Base-by-base conservation (phyloP, 2,888 invertebrate species). In the Alviniconcha strummeri region DNA sequence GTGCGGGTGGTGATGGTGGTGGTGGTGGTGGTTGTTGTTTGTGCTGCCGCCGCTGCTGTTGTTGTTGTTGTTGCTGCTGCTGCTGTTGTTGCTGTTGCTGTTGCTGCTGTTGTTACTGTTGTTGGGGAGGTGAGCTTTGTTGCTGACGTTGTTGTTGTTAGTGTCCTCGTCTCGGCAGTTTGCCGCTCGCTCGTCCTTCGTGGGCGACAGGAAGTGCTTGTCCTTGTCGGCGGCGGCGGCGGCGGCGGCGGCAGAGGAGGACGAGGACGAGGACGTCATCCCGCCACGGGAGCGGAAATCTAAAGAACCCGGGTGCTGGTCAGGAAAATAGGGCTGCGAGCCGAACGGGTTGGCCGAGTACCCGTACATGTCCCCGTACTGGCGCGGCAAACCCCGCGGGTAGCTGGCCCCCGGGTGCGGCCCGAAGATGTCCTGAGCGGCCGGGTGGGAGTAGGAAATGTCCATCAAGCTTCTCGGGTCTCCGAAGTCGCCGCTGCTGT, bases 391-490 rank as follows among this genome's bases (percentile, higher is more conserved):
- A 5, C 77, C 82, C 36, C 89, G 85, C 9, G 88, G 88, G 86
- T 89, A 89, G 52, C 86, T 56, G 75, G 52, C 85, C 80, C 82
- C 87, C 75, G 85, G 88, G 81, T 84, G 86, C 64, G 87, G 86
- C 80, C 86, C 83, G 84, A 89, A 88, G 74, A 88, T 88, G 77
- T 89, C 90, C 55, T 89, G 87, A 60, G 84, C 36, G 4, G 82
- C 54, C 83, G 89, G 87, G 81, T 90, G 88, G 52, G 89, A 84
- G 85, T 91, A 91, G 36, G 91, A 88, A 80, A 91, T 90, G 86
- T 92, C 92, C 88, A 91, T 90, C 69, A 92, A 87, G 79, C 91
- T 90, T 52, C 91, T 86, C 55, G 89, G 87, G 80, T 91, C 91
- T 81, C 90, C 89, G 85, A 90, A 87, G 81, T 91, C 91, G 15